Evolutionary conservation across 2,113 vertebrate genomes (phyloP).

Genomic region (Rhabdomys dilectus): DNA sequence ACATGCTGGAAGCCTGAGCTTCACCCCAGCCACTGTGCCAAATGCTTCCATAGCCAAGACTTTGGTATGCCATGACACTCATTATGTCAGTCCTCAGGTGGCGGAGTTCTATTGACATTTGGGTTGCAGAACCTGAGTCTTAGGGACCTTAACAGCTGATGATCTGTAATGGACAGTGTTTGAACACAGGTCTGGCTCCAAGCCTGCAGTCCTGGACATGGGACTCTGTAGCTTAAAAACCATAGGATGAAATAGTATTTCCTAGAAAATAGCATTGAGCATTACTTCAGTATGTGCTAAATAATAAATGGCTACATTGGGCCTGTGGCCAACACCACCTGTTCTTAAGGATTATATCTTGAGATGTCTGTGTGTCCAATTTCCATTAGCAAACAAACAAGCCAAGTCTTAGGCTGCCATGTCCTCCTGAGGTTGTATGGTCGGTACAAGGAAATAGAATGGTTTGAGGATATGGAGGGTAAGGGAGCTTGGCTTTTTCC

Average conservation of each 20-base stretch:
- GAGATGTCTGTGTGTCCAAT: background rate
- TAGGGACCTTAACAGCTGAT: background rate
- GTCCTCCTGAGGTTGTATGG: background rate
- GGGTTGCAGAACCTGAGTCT: background rate
- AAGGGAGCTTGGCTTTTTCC: background rate
- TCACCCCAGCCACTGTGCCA: background rate
- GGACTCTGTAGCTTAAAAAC: background rate
- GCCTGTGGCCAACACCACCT: background rate
- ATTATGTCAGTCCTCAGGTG: background rate
- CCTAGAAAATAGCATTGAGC: background rate
- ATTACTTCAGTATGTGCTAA: slow-evolving; percentile 4
- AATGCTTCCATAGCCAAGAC: background rate
- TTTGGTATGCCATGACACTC: background rate
- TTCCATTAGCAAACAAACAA: background rate
- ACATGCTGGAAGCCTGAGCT: background rate
- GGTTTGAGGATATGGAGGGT: background rate
- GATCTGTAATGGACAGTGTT: background rate
- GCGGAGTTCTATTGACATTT: background rate
- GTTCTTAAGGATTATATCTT: background rate
- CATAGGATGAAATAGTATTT: background rate
- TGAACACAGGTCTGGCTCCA: background rate
- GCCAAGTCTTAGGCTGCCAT: background rate
- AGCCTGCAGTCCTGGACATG: background rate
- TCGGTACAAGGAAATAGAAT: background rate
- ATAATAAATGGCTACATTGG: background rate